Percentiles rank a stretch among this genome's conserved stretches.
Conservation (phyloP, 2,113 vertebrate genomes). For the Phalacrocorax brasilianus region DNA sequence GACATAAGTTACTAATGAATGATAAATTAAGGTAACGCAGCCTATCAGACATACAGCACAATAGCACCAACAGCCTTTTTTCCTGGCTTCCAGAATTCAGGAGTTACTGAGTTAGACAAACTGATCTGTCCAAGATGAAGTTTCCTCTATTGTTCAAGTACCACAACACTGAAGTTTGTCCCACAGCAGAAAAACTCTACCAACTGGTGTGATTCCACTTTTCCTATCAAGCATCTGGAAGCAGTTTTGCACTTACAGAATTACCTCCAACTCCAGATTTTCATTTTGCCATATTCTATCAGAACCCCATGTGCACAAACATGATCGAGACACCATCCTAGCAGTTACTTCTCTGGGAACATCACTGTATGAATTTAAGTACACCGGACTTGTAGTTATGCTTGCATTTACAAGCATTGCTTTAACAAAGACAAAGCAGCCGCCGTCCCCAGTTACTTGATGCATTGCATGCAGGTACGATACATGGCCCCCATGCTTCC, state of each 20-base stretch:
- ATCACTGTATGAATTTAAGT: not conserved
- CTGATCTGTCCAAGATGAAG: not conserved
- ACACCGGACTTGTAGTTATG: not conserved
- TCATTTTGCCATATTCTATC: not conserved
- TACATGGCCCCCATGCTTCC: not conserved
- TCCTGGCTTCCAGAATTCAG: not conserved
- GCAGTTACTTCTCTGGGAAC: not conserved
- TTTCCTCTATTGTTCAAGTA: not conserved
- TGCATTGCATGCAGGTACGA: rapidly evolving
- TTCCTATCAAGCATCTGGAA: not conserved
- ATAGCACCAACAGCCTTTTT: not conserved
- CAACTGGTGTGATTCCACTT: not conserved
- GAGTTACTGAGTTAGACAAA: not conserved
- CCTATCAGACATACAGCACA: not conserved
- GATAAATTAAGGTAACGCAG: not conserved
- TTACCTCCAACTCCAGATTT: not conserved
- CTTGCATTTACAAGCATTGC: not conserved
- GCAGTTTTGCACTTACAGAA: not conserved
- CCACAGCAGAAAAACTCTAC: not conserved
- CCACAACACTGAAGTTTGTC: not conserved
- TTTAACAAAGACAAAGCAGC: not conserved
- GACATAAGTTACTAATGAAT: not conserved
- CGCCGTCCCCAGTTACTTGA: not conserved
- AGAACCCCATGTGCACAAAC: not conserved
- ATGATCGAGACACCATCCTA: not conserved